Conservation (phyloP, 1,140 invertebrate genomes). For the Vanessa atalanta region DNA sequence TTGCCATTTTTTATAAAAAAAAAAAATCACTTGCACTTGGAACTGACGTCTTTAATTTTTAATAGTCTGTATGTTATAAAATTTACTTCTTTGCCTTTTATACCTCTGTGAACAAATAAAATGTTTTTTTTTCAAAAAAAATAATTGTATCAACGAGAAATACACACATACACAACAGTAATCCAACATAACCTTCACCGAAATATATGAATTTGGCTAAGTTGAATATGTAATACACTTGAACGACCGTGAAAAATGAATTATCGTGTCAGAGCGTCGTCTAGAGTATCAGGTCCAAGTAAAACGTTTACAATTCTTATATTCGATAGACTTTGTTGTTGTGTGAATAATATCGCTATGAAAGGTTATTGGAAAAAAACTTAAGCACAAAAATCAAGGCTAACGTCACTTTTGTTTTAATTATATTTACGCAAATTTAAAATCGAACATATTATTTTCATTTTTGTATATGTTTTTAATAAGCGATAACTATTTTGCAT, state of each 20-base stretch:
- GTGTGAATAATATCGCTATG: neutral
- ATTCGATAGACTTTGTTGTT: neutral
- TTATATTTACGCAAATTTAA: neutral
- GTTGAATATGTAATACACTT: conserved; percentile 20
- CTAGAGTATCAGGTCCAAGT: neutral
- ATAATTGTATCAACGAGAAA: neutral
- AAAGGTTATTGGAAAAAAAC: conserved; percentile 2
- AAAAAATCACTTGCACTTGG: neutral
- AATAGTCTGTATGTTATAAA: neutral
- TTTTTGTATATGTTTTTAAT: too few species aligned
- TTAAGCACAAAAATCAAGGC: neutral
- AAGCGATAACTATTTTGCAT: too few species aligned
- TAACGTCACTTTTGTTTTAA: neutral
- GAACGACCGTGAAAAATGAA: conserved; percentile 34
- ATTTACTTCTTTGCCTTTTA: neutral
- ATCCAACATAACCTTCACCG: conserved; percentile 23
- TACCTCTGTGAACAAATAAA: conserved; percentile 39
- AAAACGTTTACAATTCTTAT: neutral
- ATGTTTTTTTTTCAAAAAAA: neutral
- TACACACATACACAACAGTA: neutral
- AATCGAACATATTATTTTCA: too few species aligned
- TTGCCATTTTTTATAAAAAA: conserved; percentile 36
- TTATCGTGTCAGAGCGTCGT: conserved; percentile 14
- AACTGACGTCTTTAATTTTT: neutral
- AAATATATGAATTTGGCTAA: conserved; percentile 22